A percentile compares a stretch with the other conserved stretches of the same genome.
phyloP scores from a whole-genome alignment of 2,113 vertebrate genomes.

The Stegastes partitus region DNA sequence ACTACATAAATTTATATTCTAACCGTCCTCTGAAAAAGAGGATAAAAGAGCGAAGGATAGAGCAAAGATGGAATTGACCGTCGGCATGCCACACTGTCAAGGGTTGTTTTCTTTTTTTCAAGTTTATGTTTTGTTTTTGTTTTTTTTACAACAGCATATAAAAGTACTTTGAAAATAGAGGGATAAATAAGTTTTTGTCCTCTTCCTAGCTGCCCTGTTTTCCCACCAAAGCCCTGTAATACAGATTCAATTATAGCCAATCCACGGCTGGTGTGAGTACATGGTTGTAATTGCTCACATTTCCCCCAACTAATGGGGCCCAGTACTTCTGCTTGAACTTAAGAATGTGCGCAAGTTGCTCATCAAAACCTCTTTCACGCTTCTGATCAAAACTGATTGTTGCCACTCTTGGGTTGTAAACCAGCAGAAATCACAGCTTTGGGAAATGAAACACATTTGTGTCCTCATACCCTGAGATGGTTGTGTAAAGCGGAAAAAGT shows the following conservation, averaged over 20 bases:
- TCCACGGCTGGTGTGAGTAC: constrained; percentile 30
- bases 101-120: too few relatives aligned
- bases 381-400: constrained; percentile 67
- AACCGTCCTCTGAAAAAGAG: constrained; percentile 21
- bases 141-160: not conserved
- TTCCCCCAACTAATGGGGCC: constrained; percentile 44
- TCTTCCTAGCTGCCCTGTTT: not conserved
- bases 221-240: constrained; percentile 4
- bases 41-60: not conserved
- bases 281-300: constrained; percentile 57
- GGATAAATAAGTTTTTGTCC: constrained; percentile 1
- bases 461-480: constrained; percentile 33
- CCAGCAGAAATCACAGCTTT: constrained; percentile 24
- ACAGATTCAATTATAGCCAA: constrained; percentile 34
- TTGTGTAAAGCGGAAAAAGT: constrained; percentile 17
- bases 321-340: constrained; percentile 44
- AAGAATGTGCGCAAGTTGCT: constrained; percentile 46
- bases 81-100: not conserved
- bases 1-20: constrained; percentile 15
- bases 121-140: not conserved
- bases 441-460: constrained; percentile 66
- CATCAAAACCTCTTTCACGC: constrained; percentile 61
- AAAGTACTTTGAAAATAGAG: constrained; percentile 15
- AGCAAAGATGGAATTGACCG: not conserved
- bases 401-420: constrained; percentile 57